Evolutionary conservation across 2,888 invertebrate genomes (phyloP).

Genomic region (Leucoma salicis): DNA sequence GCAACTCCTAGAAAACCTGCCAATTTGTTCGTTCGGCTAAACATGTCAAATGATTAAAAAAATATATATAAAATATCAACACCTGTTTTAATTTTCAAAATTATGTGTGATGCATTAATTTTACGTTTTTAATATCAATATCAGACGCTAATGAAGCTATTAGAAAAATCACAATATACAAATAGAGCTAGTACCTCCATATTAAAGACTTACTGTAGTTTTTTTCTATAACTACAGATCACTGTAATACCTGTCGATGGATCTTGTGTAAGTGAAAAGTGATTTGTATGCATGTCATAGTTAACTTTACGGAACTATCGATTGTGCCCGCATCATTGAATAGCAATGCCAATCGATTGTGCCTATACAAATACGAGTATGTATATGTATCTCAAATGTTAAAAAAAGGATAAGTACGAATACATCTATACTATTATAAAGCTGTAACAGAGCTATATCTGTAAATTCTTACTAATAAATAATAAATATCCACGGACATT

Average conservation of each 20-base stretch:
- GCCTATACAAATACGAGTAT: too few relatives aligned
- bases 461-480: too few relatives aligned
- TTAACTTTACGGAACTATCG: constrained; percentile 48
- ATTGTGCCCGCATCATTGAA: constrained; percentile 64
- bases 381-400: too few relatives aligned
- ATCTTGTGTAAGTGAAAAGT: constrained; percentile 46
- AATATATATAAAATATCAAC: background rate
- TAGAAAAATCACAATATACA: background rate
- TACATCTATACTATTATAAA: too few relatives aligned
- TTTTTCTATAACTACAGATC: too few relatives aligned
- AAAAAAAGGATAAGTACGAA: too few relatives aligned
- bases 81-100: background rate
- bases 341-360: constrained; percentile 57
- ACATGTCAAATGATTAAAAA: too few relatives aligned
- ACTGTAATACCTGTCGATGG: constrained; percentile 14
- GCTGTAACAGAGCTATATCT: too few relatives aligned
- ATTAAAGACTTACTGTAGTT: constrained; percentile 1
- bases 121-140: too few relatives aligned
- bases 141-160: background rate
- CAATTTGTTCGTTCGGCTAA: too few relatives aligned
- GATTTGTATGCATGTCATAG: constrained; percentile 64
- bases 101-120: background rate
- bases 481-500: too few relatives aligned
- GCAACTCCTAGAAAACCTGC: background rate
- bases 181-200: too few relatives aligned